A percentile compares a stretch with the other conserved stretches of the same genome.
These are phyloP conservation scores for Anhinga rufa DNA, from an alignment of 2,113 vertebrate species.

Conservation along the genomic window DNA sequence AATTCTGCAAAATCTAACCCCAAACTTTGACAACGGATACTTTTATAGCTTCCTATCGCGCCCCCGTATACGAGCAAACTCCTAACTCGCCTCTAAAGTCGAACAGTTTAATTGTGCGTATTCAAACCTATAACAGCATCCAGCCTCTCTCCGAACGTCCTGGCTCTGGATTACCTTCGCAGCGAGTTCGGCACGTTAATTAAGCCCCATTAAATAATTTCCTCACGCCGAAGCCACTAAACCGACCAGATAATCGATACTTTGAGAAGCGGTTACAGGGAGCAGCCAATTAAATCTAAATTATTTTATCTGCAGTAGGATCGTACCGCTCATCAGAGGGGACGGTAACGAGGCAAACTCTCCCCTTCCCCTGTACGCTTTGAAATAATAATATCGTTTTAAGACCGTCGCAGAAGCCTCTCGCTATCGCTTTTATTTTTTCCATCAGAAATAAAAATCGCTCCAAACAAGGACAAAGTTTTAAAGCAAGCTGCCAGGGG, in stretches of 20 bases:
- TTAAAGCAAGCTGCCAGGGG: too few species aligned
- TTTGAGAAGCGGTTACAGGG: background rate
- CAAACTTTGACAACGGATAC: accelerated
- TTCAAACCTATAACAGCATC: background rate
- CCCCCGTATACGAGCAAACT: accelerated
- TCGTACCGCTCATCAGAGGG: background rate
- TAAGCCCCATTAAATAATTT: background rate
- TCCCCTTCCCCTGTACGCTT: accelerated
- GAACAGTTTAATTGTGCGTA: accelerated
- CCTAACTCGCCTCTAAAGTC: background rate
- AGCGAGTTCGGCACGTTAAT: background rate
- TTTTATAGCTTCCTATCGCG: background rate
- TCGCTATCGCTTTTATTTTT: background rate
- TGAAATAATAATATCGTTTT: background rate
- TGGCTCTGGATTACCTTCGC: background rate
- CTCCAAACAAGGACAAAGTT: background rate
- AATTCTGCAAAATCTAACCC: background rate
- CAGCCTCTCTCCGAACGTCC: background rate
- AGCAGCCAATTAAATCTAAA: background rate
- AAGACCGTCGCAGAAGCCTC: background rate
- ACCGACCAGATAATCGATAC: background rate
- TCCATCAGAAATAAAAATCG: background rate
- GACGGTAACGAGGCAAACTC: background rate
- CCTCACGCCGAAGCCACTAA: background rate
- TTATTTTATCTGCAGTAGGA: background rate